Conservation (phyloP, 2,888 invertebrate species). For the Dione vanillae region DNA sequence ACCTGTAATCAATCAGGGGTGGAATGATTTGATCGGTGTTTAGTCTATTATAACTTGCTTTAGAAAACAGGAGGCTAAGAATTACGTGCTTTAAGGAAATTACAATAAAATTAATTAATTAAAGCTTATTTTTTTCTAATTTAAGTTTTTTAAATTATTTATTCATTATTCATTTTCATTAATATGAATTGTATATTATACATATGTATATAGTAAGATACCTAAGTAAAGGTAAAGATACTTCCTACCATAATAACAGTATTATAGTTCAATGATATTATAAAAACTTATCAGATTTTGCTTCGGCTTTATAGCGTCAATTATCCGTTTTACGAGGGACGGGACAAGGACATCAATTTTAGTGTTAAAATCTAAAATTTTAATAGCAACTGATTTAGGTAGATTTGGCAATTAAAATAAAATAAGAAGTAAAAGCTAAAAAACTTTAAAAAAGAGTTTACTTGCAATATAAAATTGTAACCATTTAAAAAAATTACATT, state of each 20-base stretch:
- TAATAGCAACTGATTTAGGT: no score
- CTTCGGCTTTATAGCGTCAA: neutral
- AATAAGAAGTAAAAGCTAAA: neutral
- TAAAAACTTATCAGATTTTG: neutral
- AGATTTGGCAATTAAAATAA: neutral
- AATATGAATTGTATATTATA: no score
- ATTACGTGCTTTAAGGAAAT: neutral
- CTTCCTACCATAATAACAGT: no score
- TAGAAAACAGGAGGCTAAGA: neutral
- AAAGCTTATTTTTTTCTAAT: neutral
- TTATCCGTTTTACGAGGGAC: neutral
- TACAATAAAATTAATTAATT: neutral
- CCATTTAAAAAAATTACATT: neutral
- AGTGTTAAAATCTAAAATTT: neutral
- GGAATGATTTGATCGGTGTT: constrained; percentile 55
- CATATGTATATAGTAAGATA: no score
- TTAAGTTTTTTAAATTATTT: no score
- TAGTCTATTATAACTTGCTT: constrained; percentile 19
- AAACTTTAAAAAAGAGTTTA: neutral
- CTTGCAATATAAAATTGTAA: neutral
- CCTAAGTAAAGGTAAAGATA: no score
- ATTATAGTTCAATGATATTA: neutral
- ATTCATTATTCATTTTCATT: no score
- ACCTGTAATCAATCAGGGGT: constrained; percentile 70
- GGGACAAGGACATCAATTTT: neutral